Evolutionary conservation across 2,113 vertebrate species (phyloP).

Genomic region (Pithys albifrons): DNA sequence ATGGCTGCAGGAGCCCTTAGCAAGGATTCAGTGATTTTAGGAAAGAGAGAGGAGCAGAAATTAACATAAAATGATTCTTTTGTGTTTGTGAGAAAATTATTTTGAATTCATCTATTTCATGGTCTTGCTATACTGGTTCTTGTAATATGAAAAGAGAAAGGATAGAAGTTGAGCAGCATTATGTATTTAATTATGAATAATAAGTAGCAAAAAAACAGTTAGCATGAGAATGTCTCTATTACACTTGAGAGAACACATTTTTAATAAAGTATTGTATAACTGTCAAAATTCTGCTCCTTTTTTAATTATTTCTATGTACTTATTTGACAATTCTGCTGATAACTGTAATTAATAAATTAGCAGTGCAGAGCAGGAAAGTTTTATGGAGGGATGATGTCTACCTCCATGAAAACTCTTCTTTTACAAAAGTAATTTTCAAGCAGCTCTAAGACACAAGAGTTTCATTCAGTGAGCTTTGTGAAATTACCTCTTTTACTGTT

Average conservation of each 20-base stretch:
- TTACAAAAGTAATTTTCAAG: neutral
- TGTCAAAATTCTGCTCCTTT: neutral
- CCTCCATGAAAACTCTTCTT: neutral
- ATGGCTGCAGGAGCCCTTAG: neutral
- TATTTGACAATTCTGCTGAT: neutral
- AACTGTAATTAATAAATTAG: slow-evolving; percentile 34
- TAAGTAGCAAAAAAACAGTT: neutral
- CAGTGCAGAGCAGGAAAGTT: neutral
- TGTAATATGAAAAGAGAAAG: neutral
- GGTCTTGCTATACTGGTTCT: neutral
- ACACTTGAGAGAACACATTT: slow-evolving; percentile 8
- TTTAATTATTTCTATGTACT: neutral
- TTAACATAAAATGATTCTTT: neutral
- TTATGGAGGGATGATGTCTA: neutral
- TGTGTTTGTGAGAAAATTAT: neutral
- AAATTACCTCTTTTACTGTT: neutral
- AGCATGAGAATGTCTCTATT: slow-evolving; percentile 2
- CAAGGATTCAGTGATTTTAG: neutral
- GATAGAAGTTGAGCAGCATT: neutral
- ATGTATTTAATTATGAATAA: slow-evolving; percentile 11
- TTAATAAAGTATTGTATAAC: neutral
- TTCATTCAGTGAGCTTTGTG: neutral
- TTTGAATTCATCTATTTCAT: neutral
- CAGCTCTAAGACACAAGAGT: neutral
- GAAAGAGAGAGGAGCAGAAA: neutral